Conservation (phyloP, 2,888 invertebrate species). For the Nomada fabriciana region DNA sequence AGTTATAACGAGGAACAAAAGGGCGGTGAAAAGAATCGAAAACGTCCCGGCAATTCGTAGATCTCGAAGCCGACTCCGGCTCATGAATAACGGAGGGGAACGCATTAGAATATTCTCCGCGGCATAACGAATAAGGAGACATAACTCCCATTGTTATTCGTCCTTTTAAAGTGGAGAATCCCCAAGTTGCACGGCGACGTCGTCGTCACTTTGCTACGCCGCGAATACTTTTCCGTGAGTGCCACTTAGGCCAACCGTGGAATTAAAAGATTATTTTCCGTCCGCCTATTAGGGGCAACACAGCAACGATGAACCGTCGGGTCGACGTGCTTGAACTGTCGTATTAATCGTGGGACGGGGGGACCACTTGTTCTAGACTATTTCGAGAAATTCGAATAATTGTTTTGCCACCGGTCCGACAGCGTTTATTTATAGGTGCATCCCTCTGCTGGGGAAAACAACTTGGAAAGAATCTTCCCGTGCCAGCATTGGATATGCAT, state of each 20-base stretch:
- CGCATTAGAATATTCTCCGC: conserved; percentile 74
- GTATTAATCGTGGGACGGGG: conserved; percentile 22
- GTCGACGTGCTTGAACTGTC: conserved; percentile 28
- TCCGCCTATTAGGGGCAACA: background rate
- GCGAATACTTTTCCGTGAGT: conserved; percentile 18
- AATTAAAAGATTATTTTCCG: conserved; percentile 48
- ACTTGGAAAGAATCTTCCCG: no score
- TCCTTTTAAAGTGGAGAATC: conserved; percentile 50
- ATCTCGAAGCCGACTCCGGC: conserved; percentile 64
- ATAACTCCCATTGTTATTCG: conserved; percentile 72
- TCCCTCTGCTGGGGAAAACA: no score
- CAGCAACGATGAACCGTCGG: background rate
- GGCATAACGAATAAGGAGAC: conserved; percentile 73
- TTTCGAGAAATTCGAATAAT: background rate
- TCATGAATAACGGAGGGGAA: conserved; percentile 75
- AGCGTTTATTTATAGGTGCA: background rate
- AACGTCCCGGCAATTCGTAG: conserved; percentile 71
- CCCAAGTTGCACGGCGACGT: conserved; percentile 21
- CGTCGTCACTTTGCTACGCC: conserved; percentile 18
- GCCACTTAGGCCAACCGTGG: conserved; percentile 1
- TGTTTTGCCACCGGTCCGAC: background rate
- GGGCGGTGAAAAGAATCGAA: conserved; percentile 57
- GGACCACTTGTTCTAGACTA: background rate
- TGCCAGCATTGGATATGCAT: no score
- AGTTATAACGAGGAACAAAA: conserved; percentile 63